Base-by-base conservation (phyloP, 2,888 invertebrate species). In the Tetramorium bicarinatum region DNA sequence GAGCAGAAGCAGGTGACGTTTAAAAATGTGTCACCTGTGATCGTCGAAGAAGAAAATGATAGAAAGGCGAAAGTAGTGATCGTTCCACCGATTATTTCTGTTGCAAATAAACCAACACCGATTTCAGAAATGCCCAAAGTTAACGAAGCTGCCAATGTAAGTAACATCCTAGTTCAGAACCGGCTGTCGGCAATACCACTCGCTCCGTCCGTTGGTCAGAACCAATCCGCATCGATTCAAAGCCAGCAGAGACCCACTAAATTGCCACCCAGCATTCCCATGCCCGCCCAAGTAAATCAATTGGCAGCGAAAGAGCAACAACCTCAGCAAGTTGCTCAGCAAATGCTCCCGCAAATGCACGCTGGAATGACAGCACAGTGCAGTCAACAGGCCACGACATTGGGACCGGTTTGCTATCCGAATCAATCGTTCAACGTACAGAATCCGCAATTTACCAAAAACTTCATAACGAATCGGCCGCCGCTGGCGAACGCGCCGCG, bases 1-100 rank as follows among this genome's bases (percentile, higher is more conserved):
- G 96, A 95, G 66, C 97, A 96, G 91, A 97, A 97, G 93, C 97
- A 97, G 95, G 94, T 94, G 54, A 94, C 94, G 11, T 94, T 94
- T 44, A 94, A 93, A 75, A 94, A 94, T 71, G 87, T 93, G 9
- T 94, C 94, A 0, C 94, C 94, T 2, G 91, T 93, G 25, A 91
- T 91, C 38, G 87, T 92, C 6, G 93, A 93, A 52, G 93, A 94
- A 72, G 85, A 91, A 64, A 84, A 25, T 8, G 89, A 90, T n/a
- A 91, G 85, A 62, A 89, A 86, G 29, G 7, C 8, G n/a, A 88
- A 86, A 77, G 62, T 34, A 4, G 47, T 61, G 13, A 54, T 87
- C 13, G 59, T 74, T 0, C 85, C 91, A 13, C 89, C 91, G 21
- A 82, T 83, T 66, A 77, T 64, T 61, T 66, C 80, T 11, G 86